phyloP scores from a whole-genome alignment of 2,888 invertebrate genomes.

The Argyresthia albistria region DNA sequence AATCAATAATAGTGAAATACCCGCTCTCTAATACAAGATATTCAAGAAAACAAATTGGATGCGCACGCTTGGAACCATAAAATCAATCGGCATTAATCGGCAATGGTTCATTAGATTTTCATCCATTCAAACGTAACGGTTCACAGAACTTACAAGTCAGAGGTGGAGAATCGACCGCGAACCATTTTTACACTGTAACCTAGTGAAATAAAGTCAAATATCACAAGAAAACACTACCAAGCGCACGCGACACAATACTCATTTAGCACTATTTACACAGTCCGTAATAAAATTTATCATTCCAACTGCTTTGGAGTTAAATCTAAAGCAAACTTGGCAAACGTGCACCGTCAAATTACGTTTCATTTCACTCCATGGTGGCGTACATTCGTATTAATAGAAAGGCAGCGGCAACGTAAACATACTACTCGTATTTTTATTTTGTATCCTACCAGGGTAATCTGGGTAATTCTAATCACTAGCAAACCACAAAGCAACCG shows the following conservation, averaged over 20 bases:
- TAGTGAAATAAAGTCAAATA: conserved; percentile 14
- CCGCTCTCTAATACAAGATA: too few species aligned
- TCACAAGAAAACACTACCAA: conserved; percentile 23
- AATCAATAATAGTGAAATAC: too few species aligned
- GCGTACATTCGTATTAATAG: conserved; percentile 46
- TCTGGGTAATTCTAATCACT: conserved; percentile 2
- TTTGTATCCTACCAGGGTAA: not conserved
- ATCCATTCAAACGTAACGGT: not conserved
- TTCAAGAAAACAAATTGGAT: too few species aligned
- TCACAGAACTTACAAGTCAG: conserved; percentile 49
- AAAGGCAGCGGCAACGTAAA: conserved; percentile 17
- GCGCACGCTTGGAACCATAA: not conserved
- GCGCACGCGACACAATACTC: conserved; percentile 2
- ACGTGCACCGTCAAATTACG: conserved; percentile 42
- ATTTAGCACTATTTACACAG: conserved; percentile 9
- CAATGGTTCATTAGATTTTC: too few species aligned
- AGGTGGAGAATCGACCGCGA: conserved; percentile 62
- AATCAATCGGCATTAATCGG: too few species aligned
- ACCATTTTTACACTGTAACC: conserved; percentile 38
- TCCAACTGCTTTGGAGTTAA: conserved; percentile 22
- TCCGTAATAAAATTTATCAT: conserved; percentile 46
- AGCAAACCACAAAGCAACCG: not conserved
- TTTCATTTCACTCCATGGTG: conserved; percentile 41
- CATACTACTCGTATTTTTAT: too few species aligned
- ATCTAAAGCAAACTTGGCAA: conserved; percentile 60